A percentile compares a stretch with the other conserved stretches of the same genome.
These are phyloP conservation scores for Bufotes viridis DNA, from an alignment of 2,797 vertebrate genomes.

Conservation along the genomic window DNA sequence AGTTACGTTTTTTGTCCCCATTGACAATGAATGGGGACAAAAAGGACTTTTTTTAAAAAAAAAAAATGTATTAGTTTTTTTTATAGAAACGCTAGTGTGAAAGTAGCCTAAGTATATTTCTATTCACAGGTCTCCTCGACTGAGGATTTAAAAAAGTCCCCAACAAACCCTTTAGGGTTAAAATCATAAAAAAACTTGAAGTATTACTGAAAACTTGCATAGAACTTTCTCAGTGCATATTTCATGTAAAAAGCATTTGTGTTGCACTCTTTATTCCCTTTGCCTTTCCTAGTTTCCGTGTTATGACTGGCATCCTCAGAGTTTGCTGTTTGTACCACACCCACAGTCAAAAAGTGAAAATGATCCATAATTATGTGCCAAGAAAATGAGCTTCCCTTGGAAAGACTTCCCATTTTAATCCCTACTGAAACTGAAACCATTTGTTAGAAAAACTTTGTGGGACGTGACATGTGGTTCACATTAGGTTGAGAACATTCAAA, in stretches of 20 bases:
- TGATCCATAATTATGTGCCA: slow-evolving; percentile 11
- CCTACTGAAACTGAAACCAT: slow-evolving; percentile 37
- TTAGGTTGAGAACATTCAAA: slow-evolving; percentile 7
- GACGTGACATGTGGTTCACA: slow-evolving; percentile 29
- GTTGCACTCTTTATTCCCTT: background rate
- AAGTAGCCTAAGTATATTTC: no score
- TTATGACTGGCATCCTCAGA: slow-evolving; percentile 24
- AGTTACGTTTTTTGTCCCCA: no score
- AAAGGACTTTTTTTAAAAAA: no score
- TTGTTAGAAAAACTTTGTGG: slow-evolving; percentile 9
- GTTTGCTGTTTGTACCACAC: background rate
- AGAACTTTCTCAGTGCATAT: no score
- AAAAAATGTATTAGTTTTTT: no score
- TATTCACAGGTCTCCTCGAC: no score
- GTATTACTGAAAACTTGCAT: no score
- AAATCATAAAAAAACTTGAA: no score
- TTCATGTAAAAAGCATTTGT: background rate
- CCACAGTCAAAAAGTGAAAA: slow-evolving; percentile 24
- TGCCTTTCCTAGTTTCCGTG: background rate
- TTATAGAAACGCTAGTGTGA: no score
- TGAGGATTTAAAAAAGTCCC: no score
- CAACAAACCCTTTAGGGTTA: no score
- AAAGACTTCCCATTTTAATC: slow-evolving; percentile 17
- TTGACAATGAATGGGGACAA: no score
- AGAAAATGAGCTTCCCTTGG: slow-evolving; percentile 16